A percentile compares a stretch with the other conserved stretches of the same genome.
phyloP scores from a whole-genome alignment of 1,140 invertebrate genomes.

The Cyclargus thomasi region DNA sequence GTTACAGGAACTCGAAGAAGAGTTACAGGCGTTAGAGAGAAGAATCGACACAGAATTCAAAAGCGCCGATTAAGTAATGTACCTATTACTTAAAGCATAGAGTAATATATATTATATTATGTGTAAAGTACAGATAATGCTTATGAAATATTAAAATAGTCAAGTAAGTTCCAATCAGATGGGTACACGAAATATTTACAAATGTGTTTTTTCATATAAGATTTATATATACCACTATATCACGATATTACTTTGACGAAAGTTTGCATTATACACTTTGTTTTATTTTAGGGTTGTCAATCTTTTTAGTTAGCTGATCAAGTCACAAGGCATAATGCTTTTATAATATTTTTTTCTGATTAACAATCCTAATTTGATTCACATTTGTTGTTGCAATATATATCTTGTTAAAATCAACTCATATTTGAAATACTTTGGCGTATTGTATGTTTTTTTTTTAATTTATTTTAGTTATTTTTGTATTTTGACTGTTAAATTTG shows the following conservation, averaged over 20 bases:
- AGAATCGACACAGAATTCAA: conserved; percentile 59
- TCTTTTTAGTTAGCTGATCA: neutral
- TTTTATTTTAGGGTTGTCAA: neutral
- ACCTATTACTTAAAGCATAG: conserved; percentile 1
- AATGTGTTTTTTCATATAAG: conserved; percentile 3
- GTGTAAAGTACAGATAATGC: neutral
- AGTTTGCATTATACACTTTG: neutral
- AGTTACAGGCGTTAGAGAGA: conserved; percentile 50
- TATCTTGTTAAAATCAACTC: too few relatives aligned
- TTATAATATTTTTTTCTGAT: too few relatives aligned
- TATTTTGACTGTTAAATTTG: conserved; percentile 5
- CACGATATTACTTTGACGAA: neutral
- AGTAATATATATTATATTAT: conserved; percentile 9
- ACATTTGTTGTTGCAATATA: too few relatives aligned
- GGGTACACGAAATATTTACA: conserved; percentile 6
- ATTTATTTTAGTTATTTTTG: conserved; percentile 11
- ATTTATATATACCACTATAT: conserved; percentile 6
- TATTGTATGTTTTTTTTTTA: neutral
- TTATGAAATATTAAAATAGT: neutral
- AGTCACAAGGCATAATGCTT: too few relatives aligned
- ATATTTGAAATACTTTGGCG: neutral
- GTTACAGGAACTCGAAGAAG: conserved; percentile 48
- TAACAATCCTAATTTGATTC: too few relatives aligned
- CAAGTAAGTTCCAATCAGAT: conserved; percentile 5
- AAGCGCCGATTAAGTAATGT: conserved; percentile 39